Evolutionary conservation across 2,797 vertebrate genomes (phyloP), one percentile per base, ranked within the genome.

Genomic region (Cheirogaleus major): DNA sequence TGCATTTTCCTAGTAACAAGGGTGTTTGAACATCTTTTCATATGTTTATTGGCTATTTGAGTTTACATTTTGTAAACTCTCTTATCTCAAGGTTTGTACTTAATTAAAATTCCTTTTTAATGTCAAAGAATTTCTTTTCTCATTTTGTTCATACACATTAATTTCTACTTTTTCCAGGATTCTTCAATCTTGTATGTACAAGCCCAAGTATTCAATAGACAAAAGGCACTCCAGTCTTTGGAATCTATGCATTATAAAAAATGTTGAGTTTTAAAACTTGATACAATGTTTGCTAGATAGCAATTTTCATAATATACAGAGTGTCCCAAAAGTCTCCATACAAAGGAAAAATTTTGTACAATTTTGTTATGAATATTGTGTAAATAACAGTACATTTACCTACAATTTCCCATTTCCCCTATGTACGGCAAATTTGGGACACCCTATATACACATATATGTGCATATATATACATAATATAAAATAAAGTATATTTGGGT

Each of bases 11-110:
- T 27, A 76, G 43, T 91, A 84, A 61, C 50, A 61, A 78, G 52
- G 76, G 69, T 87, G 14, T 86, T 89, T 65, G 38, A 91, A 83
- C 55, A 96, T n/a, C 43, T 91, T 81, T 91, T 90, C 50, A 82
- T 65, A 41, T 48, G 30, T 89, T 78, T 94, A 50, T 88, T 79
- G 55, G 23, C 48, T 75, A 7, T 73, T 72, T 88, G 88, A 91
- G 5, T 69, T 78, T 78, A 38, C 22, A n/a, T 70, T 91, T 45
- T 78, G 8, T 83, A 55, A 83, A 70, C 45, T 79, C 32, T 70
- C 55, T 4, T 15, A 79, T 89, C 20, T 30, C 79, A 55, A 27
- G 13, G 35, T 91, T 94, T 78, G 22, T 57, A 79, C 17, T 92
- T 94, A 92, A 69, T 83, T 92, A 41, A 72, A 20, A 59, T 4